Evolutionary conservation across 2,888 invertebrate genomes (phyloP).

Genomic region (Antheraea yamamai): DNA sequence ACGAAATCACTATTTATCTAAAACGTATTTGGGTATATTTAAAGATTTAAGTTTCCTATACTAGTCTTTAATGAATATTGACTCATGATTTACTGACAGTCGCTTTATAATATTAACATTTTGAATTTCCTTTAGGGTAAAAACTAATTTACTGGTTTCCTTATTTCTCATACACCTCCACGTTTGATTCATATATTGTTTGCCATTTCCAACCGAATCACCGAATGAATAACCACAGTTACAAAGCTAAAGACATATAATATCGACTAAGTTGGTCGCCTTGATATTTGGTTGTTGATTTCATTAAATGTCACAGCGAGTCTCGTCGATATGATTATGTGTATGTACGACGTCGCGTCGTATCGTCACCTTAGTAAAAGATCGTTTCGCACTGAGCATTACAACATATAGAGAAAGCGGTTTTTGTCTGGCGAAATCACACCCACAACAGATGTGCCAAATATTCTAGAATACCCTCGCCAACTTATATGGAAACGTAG

Average conservation of each 20-base stretch:
- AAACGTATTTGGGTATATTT: neutral
- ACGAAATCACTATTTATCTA: neutral
- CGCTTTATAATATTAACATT: slow-evolving; percentile 33
- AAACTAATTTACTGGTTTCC: slow-evolving; percentile 68
- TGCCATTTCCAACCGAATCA: slow-evolving; percentile 46
- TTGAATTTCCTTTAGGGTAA: slow-evolving; percentile 35
- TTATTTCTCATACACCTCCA: slow-evolving; percentile 54
- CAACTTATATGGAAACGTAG: slow-evolving; percentile 55
- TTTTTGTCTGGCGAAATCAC: slow-evolving; percentile 75
- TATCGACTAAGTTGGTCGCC: slow-evolving; percentile 58
- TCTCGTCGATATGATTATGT: slow-evolving; percentile 9
- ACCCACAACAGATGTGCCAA: slow-evolving; percentile 75
- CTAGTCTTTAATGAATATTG: slow-evolving; percentile 29
- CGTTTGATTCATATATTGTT: slow-evolving; percentile 63
- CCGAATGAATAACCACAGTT: slow-evolving; percentile 36
- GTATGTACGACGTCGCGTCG: slow-evolving; percentile 8
- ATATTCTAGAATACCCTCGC: slow-evolving; percentile 60
- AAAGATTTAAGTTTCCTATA: neutral
- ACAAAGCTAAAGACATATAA: slow-evolving; percentile 46
- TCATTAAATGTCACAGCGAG: slow-evolving; percentile 59
- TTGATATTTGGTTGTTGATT: slow-evolving; percentile 70
- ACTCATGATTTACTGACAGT: slow-evolving; percentile 38
- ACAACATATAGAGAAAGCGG: slow-evolving; percentile 75
- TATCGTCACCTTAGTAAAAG: slow-evolving; percentile 32
- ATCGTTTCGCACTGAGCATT: slow-evolving; percentile 43